phyloP scores from a whole-genome alignment of 2,888 invertebrate species.

The Parelbella ahira region DNA sequence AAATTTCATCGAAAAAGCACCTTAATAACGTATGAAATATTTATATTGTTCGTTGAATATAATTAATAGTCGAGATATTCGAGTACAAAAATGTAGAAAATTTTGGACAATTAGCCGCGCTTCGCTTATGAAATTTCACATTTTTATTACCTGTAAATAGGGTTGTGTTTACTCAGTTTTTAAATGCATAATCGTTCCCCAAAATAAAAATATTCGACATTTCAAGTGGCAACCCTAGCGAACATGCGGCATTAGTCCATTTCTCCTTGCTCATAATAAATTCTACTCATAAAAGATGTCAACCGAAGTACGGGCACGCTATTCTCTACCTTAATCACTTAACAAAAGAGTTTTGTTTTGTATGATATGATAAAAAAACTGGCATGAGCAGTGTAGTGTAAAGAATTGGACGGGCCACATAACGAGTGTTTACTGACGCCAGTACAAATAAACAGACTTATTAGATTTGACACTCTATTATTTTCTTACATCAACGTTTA shows the following conservation, averaged over 20 bases:
- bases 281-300: slow-evolving; percentile 29
- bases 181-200: too few relatives aligned
- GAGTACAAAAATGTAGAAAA: too few relatives aligned
- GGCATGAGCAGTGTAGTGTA: slow-evolving; percentile 14
- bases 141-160: too few relatives aligned
- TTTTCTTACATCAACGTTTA: too few relatives aligned
- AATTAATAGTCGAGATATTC: too few relatives aligned
- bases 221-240: slow-evolving; percentile 1
- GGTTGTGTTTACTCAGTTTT: too few relatives aligned
- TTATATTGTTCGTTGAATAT: too few relatives aligned
- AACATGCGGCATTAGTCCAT: slow-evolving; percentile 26
- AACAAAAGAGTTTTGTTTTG: not conserved
- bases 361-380: not conserved
- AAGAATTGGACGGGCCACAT: slow-evolving; percentile 9
- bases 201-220: too few relatives aligned
- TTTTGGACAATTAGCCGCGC: too few relatives aligned
- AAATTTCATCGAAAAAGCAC: too few relatives aligned
- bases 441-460: slow-evolving; percentile 15
- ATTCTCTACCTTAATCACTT: not conserved
- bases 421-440: slow-evolving; percentile 16
- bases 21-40: too few relatives aligned
- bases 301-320: not conserved
- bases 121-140: too few relatives aligned
- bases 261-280: slow-evolving; percentile 27
- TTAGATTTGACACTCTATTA: slow-evolving; percentile 16